Percentiles rank a stretch among this genome's conserved stretches.
Conservation (phyloP, 2,888 invertebrate species). For the Heliconius sara region DNA sequence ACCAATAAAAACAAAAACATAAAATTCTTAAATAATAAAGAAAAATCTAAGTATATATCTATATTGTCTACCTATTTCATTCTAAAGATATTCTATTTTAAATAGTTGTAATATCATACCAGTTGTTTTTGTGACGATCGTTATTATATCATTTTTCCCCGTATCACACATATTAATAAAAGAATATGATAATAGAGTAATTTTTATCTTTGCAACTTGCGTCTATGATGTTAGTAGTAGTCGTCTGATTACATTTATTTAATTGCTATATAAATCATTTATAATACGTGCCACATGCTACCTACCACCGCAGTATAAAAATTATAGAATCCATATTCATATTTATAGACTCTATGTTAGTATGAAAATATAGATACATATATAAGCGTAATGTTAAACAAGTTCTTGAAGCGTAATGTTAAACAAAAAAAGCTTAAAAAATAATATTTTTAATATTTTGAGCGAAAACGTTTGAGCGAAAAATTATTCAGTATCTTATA, state of each 20-base stretch:
- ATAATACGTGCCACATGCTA: slow-evolving; percentile 1
- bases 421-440: background rate
- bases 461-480: background rate
- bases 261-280: background rate
- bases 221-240: background rate
- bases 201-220: background rate
- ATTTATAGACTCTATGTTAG: background rate
- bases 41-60: background rate
- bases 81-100: background rate
- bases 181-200: background rate
- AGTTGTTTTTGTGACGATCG: background rate
- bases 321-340: background rate
- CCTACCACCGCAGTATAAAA: background rate
- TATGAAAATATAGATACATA: background rate
- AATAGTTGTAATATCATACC: background rate
- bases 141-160: background rate
- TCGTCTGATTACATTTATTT: background rate
- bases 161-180: background rate
- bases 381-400: background rate
- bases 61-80: background rate
- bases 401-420: background rate
- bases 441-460: background rate
- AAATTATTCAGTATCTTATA: too few relatives aligned
- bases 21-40: background rate
- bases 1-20: background rate